phyloP scores from a whole-genome alignment of 2,888 invertebrate genomes.

The Prenolepis imparis region DNA sequence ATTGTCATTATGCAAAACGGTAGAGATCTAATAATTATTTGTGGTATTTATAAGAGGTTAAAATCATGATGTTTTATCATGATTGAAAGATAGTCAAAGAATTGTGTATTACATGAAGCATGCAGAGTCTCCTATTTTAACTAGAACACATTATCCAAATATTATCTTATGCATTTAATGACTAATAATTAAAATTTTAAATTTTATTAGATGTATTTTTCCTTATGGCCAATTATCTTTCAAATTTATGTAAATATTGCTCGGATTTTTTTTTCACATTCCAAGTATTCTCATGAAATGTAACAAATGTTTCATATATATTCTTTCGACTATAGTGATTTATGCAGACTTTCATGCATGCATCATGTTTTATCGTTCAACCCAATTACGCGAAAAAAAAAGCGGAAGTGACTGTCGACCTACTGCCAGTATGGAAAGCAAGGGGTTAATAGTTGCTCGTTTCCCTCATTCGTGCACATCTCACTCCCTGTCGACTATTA shows the following conservation, averaged over 20 bases:
- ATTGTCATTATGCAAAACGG: neutral
- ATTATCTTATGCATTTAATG: neutral
- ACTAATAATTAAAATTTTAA: neutral
- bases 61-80: neutral
- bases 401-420: conserved; percentile 49
- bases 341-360: conserved; percentile 19
- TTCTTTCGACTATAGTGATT: conserved; percentile 9
- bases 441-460: conserved; percentile 48
- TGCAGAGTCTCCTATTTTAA: neutral
- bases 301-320: neutral
- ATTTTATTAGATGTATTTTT: neutral
- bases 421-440: conserved; percentile 45
- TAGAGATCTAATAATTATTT: neutral
- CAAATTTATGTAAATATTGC: neutral
- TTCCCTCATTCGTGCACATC: conserved; percentile 47
- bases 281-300: neutral
- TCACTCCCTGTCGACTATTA: conserved; percentile 51
- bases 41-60: neutral
- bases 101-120: neutral
- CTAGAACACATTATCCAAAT: neutral
- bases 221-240: neutral
- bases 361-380: conserved; percentile 37
- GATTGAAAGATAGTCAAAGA: neutral
- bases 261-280: neutral
- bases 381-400: conserved; percentile 42